Conservation (phyloP, 2,113 vertebrate genomes). For the Psilopogon haemacephalus region DNA sequence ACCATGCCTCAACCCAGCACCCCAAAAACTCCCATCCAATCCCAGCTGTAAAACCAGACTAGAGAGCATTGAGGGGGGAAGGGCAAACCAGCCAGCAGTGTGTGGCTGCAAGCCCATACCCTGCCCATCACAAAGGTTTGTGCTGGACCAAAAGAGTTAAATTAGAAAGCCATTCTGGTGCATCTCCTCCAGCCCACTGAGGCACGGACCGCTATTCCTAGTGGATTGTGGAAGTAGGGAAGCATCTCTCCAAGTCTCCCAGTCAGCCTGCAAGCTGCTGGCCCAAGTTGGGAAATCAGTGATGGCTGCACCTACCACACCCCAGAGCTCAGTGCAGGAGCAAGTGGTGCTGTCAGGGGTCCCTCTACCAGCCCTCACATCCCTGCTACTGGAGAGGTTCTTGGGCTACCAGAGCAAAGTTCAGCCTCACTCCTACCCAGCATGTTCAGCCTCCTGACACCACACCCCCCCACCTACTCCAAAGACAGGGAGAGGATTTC, state of each 20-base stretch:
- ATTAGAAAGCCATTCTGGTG: slow-evolving; percentile 28
- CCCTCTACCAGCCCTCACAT: background rate
- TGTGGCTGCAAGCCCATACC: background rate
- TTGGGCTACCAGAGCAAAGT: background rate
- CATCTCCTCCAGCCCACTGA: slow-evolving; percentile 31
- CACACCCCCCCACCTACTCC: slow-evolving; percentile 34
- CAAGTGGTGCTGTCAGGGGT: accelerated
- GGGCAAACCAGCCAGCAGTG: background rate
- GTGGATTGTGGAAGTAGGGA: background rate
- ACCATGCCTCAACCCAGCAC: background rate
- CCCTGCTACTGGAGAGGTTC: background rate
- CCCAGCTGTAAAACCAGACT: background rate
- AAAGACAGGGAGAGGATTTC: background rate
- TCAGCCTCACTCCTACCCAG: background rate
- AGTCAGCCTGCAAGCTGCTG: background rate
- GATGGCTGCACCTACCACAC: slow-evolving; percentile 13
- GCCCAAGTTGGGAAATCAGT: background rate
- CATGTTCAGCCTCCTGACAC: background rate
- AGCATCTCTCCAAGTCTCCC: slow-evolving; percentile 14
- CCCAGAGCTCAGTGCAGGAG: background rate
- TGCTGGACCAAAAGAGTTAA: background rate
- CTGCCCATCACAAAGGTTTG: background rate
- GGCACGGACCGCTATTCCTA: slow-evolving; percentile 3
- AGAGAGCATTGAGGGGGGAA: background rate
- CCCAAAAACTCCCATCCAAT: background rate